phyloP scores from a whole-genome alignment of 2,797 vertebrate species.

The Myotis vivesi region DNA sequence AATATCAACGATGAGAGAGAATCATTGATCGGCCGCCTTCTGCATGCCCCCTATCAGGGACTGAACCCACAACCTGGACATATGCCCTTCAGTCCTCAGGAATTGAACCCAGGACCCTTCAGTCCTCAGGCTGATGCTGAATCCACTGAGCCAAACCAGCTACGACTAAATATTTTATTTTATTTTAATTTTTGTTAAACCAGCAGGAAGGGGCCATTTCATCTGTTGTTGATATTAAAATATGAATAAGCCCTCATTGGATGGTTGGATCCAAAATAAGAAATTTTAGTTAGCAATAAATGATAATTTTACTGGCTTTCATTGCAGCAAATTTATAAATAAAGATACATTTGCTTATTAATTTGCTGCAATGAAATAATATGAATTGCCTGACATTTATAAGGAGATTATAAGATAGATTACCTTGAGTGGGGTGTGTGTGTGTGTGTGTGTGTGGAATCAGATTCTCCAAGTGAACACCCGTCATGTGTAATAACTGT shows the following conservation, averaged over 20 bases:
- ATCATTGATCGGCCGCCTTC: too few relatives aligned
- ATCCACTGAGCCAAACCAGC: too few relatives aligned
- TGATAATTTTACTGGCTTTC: conserved; percentile 41
- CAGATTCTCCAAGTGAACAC: conserved; percentile 39
- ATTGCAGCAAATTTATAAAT: background rate
- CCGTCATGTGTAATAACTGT: conserved; percentile 29
- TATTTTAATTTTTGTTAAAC: conserved; percentile 13
- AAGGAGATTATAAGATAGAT: conserved; percentile 46
- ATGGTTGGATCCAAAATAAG: conserved; percentile 49
- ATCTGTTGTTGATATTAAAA: conserved; percentile 28
- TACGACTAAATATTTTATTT: too few relatives aligned
- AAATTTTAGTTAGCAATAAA: conserved; percentile 41
- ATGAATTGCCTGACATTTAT: conserved; percentile 47
- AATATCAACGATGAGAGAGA: too few relatives aligned
- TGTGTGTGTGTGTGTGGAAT: conserved; percentile 22
- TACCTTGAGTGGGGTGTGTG: conserved; percentile 2
- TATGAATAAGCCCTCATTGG: background rate
- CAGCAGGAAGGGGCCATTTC: background rate
- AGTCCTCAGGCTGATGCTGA: too few relatives aligned
- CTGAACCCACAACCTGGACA: too few relatives aligned
- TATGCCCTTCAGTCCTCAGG: too few relatives aligned
- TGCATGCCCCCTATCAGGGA: too few relatives aligned
- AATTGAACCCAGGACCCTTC: too few relatives aligned
- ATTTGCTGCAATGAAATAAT: conserved; percentile 38
- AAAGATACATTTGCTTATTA: background rate